These are phyloP conservation scores for Ceratina japonica DNA, from an alignment of 1,140 invertebrate species.

Conservation along the genomic window DNA sequence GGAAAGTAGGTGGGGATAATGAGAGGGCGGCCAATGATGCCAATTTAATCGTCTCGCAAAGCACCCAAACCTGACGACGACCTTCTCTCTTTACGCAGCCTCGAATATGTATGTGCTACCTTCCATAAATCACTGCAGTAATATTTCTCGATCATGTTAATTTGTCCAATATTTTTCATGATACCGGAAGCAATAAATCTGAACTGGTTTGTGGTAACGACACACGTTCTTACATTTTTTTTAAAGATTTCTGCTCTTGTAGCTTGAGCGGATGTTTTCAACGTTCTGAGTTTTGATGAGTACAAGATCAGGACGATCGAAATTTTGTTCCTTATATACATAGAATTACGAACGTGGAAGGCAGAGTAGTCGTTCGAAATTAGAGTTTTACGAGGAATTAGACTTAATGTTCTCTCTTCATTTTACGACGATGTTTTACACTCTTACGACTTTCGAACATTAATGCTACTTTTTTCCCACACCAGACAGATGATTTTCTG, in stretches of 20 bases:
- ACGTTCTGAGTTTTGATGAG: neutral
- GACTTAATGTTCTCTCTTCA: neutral
- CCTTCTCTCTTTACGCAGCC: neutral
- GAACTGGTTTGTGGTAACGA: neutral
- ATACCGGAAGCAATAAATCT: slow-evolving; percentile 22
- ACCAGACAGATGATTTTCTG: too few species aligned
- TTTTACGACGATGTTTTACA: slow-evolving; percentile 17
- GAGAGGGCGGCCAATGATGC: slow-evolving; percentile 60
- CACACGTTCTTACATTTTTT: neutral
- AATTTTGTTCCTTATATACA: neutral
- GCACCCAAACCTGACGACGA: slow-evolving; percentile 45
- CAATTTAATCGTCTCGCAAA: slow-evolving; percentile 65
- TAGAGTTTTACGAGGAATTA: slow-evolving; percentile 17
- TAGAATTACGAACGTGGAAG: neutral
- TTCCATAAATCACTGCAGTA: slow-evolving; percentile 9
- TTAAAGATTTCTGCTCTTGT: neutral
- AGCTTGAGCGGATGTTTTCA: neutral
- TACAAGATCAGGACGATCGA: neutral
- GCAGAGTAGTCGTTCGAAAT: neutral
- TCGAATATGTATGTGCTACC: neutral
- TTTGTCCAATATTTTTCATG: slow-evolving; percentile 1
- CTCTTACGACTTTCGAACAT: too few species aligned
- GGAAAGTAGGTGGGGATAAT: slow-evolving; percentile 50
- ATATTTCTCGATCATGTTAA: slow-evolving; percentile 1
- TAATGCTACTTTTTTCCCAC: neutral